These are phyloP conservation scores for Elachura formosa DNA, from an alignment of 2,113 vertebrate species.

Conservation along the genomic window DNA sequence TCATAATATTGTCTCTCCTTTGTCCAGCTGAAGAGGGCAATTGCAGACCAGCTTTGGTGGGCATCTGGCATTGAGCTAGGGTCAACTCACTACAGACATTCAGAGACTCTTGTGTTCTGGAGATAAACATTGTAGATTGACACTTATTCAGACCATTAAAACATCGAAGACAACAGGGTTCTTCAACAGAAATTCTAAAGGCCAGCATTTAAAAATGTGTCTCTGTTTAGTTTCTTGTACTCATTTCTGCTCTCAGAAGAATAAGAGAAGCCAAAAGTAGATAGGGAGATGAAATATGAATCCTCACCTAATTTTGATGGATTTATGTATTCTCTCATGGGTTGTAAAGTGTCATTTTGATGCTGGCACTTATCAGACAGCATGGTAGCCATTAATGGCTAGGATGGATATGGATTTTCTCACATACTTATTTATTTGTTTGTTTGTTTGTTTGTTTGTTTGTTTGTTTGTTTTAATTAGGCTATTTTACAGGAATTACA, in stretches of 20 bases:
- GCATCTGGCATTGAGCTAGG: not conserved
- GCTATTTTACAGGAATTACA: not conserved
- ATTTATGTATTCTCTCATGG: not conserved
- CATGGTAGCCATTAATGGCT: not conserved
- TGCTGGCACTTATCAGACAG: not conserved
- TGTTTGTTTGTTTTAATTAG: not conserved
- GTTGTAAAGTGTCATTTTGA: not conserved
- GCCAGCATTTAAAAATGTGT: not conserved
- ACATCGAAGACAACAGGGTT: not conserved
- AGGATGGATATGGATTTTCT: not conserved
- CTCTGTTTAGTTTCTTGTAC: not conserved
- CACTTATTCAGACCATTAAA: not conserved
- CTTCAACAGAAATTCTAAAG: not conserved
- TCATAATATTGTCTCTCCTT: not conserved
- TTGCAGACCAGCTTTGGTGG: not conserved
- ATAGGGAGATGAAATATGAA: not conserved
- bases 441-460: not conserved
- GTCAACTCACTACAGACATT: not conserved
- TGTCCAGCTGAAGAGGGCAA: not conserved
- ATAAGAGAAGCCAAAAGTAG: not conserved
- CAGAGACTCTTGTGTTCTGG: not conserved
- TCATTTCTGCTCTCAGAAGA: not conserved
- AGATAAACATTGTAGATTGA: not conserved
- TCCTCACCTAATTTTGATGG: not conserved
- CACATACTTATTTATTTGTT: not conserved